Base-by-base conservation (phyloP, 2,113 vertebrate genomes). In the Urocynchramus pylzowi region DNA sequence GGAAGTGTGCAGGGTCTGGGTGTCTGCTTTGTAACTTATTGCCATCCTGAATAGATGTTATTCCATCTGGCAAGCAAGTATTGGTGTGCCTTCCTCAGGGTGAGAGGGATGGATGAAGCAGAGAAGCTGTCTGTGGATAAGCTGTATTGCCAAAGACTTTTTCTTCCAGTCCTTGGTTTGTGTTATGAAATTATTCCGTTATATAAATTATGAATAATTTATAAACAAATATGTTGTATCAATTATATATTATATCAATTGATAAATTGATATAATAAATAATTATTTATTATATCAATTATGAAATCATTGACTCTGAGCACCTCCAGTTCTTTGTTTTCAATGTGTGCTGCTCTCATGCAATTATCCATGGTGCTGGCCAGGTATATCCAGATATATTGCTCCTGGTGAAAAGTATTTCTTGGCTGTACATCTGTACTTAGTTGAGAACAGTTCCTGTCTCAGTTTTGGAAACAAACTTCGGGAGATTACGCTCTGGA, bases 1-100 rank as follows among this genome's bases (percentile, higher is more conserved):
- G 37, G 52, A 11, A 6, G 5, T 0, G 11, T 7, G 4, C 60
- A 70, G 45, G 7, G 7, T 31, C 16, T 2, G 13, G 22, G 47
- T 44, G 13, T 37, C 30, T 44, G 45, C 71, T 88, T 33, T 53
- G 50, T 24, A 37, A 7, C 37, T 64, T 7, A 0, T 7, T 13
- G 49, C 56, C 9, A 0, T 77, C 70, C 45, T 28, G 39, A 27
- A 41, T 1, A 33, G 84, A 19, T 33, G 31, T 28, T 26, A 1
- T 35, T 61, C 70, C 31, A 26, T 0, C 0, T 56, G 81, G 14
- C 33, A n/a, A 23, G 10, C 19, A 20, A 17, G 7, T 33, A 13
- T 23, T 44, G 0, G 0, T 28, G 57, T 70, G 52, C 52, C 21
- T 81, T 27, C 15, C 5, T 39, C 70, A 77, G 59, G n/a, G 15